A percentile compares a stretch with the other conserved stretches of the same genome.
phyloP scores from a whole-genome alignment of 1,140 invertebrate species.

The Cephus cinctus region DNA sequence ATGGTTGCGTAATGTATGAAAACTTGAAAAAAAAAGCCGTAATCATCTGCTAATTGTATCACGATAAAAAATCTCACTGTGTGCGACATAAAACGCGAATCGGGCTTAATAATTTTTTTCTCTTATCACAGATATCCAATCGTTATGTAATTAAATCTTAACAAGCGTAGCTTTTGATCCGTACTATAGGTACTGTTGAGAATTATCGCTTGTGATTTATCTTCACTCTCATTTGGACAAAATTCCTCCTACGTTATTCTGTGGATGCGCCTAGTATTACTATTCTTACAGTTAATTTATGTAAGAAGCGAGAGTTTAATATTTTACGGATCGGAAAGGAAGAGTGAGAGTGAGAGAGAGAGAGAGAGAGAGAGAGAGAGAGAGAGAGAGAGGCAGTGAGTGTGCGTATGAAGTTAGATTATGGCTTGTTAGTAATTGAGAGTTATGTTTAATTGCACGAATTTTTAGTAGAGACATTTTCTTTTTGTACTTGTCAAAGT shows the following conservation, averaged over 20 bases:
- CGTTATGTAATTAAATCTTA: no score
- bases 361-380: slow-evolving; percentile 26
- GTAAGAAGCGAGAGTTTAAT: slow-evolving; percentile 19
- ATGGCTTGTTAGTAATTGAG: no score
- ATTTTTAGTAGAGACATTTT: slow-evolving; percentile 11
- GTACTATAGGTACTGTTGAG: no score
- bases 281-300: slow-evolving; percentile 38
- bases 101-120: no score
- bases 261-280: slow-evolving; percentile 44
- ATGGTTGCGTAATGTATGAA: neutral
- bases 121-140: no score
- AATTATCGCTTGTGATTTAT: no score
- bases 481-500: slow-evolving; percentile 27
- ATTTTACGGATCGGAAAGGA: neutral
- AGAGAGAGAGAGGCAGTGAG: slow-evolving; percentile 27
- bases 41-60: no score
- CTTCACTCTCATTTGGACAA: neutral
- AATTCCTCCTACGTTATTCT: slow-evolving; percentile 39
- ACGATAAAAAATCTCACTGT: no score
- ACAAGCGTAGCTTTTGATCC: no score
- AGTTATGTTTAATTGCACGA: neutral
- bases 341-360: neutral
- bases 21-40: slow-evolving; percentile 20
- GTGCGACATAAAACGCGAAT: no score
- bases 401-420: no score